Percentiles rank a stretch among this genome's conserved stretches.
Conservation (phyloP, 2,797 vertebrate genomes). For the Strix occidentalis region DNA sequence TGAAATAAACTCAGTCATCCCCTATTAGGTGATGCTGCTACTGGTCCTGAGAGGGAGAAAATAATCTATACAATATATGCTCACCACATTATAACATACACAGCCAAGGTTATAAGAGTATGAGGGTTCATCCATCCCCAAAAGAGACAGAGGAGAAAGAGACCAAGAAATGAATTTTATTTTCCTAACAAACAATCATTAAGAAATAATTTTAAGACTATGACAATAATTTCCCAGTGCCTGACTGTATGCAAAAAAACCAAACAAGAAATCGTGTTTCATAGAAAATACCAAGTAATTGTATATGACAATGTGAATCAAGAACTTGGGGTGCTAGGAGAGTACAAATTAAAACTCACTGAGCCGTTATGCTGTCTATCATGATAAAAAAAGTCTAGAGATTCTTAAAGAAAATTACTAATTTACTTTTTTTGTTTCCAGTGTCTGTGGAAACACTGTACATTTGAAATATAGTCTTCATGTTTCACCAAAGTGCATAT, state of each 20-base stretch:
- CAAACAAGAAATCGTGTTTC: neutral
- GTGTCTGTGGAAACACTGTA: slow-evolving; percentile 5
- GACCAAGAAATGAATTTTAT: neutral
- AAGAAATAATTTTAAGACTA: slow-evolving; percentile 45
- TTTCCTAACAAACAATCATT: slow-evolving; percentile 39
- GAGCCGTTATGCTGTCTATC: slow-evolving; percentile 41
- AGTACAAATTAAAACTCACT: slow-evolving; percentile 41
- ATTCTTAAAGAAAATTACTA: neutral
- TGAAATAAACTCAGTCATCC: neutral
- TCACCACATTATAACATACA: neutral
- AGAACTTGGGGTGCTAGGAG: neutral
- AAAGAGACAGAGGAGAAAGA: neutral
- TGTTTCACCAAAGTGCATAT: neutral
- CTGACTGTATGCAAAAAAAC: neutral
- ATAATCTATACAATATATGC: neutral
- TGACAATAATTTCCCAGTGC: slow-evolving; percentile 45
- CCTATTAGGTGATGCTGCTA: neutral
- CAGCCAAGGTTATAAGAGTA: neutral
- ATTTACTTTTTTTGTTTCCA: neutral
- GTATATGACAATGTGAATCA: slow-evolving; percentile 36
- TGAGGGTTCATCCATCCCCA: neutral
- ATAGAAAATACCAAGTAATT: slow-evolving; percentile 47
- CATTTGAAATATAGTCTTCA: neutral
- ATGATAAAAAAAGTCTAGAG: slow-evolving; percentile 25
- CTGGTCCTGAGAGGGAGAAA: neutral